A percentile compares a stretch with the other conserved stretches of the same genome.
phyloP scores from a whole-genome alignment of 2,797 vertebrate species.

The Eupleurogrammus muticus region DNA sequence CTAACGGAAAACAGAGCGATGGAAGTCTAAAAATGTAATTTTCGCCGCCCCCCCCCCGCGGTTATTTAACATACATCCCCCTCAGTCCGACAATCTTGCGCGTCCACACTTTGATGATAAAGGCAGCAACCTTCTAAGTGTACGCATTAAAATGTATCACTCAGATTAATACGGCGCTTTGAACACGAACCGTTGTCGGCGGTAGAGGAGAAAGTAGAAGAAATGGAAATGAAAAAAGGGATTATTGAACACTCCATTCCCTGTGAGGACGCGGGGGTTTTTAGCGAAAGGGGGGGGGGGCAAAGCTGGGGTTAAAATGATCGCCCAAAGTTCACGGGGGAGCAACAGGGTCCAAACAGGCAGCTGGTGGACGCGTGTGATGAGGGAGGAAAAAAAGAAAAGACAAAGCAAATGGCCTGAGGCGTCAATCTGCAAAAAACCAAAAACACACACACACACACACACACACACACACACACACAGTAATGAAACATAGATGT shows the following conservation, averaged over 20 bases:
- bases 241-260: slow-evolving; percentile 73
- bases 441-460: not conserved
- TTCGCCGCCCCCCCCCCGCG: slow-evolving; percentile 62
- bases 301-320: too few relatives aligned
- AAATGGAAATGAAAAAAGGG: slow-evolving; percentile 76
- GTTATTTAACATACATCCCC: slow-evolving; percentile 79
- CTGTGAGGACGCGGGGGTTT: slow-evolving; percentile 58
- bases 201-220: slow-evolving; percentile 67
- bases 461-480: too few relatives aligned
- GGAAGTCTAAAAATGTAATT: slow-evolving; percentile 79
- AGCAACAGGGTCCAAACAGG: slow-evolving; percentile 37
- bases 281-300: slow-evolving; percentile 42
- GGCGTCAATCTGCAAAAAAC: not conserved
- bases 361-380: too few relatives aligned
- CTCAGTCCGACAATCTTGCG: slow-evolving; percentile 64
- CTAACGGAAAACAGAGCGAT: slow-evolving; percentile 65
- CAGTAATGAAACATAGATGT: slow-evolving; percentile 13
- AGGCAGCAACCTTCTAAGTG: slow-evolving; percentile 78
- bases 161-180: slow-evolving; percentile 83
- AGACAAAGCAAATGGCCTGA: not conserved
- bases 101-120: slow-evolving; percentile 79
- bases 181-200: slow-evolving; percentile 76
- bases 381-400: too few relatives aligned
- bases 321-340: slow-evolving; percentile 35
- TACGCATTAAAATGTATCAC: slow-evolving; percentile 82